Conservation (phyloP, 2,113 vertebrate genomes). For the Equus quagga region DNA sequence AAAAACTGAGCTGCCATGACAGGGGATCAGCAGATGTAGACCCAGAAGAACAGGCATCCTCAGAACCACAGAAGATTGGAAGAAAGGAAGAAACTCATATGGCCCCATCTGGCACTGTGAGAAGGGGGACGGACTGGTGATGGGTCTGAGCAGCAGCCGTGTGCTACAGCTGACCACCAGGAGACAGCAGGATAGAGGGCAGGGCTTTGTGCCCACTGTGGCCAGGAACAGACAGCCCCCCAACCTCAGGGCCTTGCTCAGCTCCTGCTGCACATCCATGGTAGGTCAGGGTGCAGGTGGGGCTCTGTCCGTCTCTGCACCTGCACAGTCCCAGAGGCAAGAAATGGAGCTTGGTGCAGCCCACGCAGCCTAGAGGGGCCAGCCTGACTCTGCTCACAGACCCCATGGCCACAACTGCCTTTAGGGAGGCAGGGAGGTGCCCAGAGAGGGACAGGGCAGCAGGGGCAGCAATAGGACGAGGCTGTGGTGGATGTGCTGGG, state of each 20-base stretch:
- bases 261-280: not conserved
- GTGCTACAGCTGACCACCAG: not conserved
- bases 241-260: too few relatives aligned
- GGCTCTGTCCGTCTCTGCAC: too few relatives aligned
- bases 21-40: not conserved
- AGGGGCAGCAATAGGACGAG: not conserved
- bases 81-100: not conserved
- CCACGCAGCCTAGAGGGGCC: not conserved
- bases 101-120: rapidly evolving
- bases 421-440: not conserved
- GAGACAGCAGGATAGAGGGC: not conserved
- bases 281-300: too few relatives aligned
- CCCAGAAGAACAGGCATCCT: not conserved
- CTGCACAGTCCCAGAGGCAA: not conserved
- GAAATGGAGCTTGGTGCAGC: not conserved
- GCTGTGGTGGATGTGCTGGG: rapidly evolving
- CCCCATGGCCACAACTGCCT: not conserved
- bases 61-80: not conserved
- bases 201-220: not conserved
- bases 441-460: not conserved
- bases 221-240: not conserved
- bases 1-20: not conserved
- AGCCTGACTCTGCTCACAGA: not conserved
- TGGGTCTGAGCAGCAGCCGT: not conserved
- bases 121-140: too few relatives aligned